Conservation (phyloP, 2,113 vertebrate species). For the Tragelaphus scriptus region DNA sequence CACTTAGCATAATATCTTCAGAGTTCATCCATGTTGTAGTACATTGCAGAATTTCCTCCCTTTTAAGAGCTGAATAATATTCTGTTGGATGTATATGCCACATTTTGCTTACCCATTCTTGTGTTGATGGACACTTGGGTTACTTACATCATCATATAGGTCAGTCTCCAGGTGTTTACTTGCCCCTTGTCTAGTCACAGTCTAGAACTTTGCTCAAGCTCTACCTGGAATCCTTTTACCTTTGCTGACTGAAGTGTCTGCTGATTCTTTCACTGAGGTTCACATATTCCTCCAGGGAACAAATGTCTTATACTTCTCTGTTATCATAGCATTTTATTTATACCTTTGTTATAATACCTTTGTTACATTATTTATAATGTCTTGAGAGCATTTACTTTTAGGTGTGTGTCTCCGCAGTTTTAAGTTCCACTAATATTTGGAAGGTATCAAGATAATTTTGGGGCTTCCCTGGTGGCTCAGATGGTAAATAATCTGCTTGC, state of each 20-base stretch:
- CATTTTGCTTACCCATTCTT: not conserved
- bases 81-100: not conserved
- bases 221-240: not conserved
- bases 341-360: not conserved
- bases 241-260: not conserved
- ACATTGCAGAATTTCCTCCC: not conserved
- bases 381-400: not conserved
- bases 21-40: not conserved
- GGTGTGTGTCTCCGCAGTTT: not conserved
- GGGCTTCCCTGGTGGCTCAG: not conserved
- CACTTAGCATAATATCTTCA: not conserved
- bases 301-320: not conserved
- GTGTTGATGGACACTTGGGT: not conserved
- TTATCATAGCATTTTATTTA: not conserved
- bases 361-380: not conserved
- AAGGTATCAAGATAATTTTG: not conserved
- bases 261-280: not conserved
- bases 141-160: not conserved
- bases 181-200: not conserved
- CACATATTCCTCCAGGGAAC: not conserved
- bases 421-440: not conserved
- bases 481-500: not conserved
- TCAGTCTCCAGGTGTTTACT: not conserved
- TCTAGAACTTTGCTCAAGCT: not conserved
- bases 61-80: not conserved